Evolutionary conservation across 2,113 vertebrate genomes (phyloP).

Genomic region (Asarcornis scutulata): DNA sequence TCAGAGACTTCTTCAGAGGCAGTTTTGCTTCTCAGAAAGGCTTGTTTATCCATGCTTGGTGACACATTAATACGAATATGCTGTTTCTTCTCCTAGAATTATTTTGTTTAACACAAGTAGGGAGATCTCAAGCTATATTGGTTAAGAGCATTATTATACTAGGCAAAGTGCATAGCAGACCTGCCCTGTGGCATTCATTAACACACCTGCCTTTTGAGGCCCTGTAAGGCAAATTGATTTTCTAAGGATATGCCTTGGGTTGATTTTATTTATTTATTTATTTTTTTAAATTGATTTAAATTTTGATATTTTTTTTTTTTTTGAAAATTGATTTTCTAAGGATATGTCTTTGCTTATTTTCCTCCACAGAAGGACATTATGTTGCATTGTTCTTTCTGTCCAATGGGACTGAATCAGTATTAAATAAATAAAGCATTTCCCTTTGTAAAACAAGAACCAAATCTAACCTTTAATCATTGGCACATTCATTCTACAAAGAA

Average conservation of each 20-base stretch:
- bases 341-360: background rate
- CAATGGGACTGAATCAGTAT: background rate
- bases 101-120: background rate
- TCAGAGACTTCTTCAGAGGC: background rate
- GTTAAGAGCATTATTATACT: background rate
- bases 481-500: background rate
- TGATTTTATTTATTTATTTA: too few relatives aligned
- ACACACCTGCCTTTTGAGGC: background rate
- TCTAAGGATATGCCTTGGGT: background rate
- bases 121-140: background rate
- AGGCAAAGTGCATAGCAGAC: background rate
- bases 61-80: fast-evolving
- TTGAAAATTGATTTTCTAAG: conserved; percentile 34
- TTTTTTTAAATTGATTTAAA: too few relatives aligned
- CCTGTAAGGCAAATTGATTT: background rate
- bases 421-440: background rate
- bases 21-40: background rate
- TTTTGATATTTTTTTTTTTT: too few relatives aligned
- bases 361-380: background rate
- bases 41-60: background rate
- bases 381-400: background rate
- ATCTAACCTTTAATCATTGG: background rate
- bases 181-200: background rate
- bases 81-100: background rate
- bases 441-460: background rate